Conservation (phyloP, 1,140 invertebrate genomes). For the Frieseomelitta varia region DNA sequence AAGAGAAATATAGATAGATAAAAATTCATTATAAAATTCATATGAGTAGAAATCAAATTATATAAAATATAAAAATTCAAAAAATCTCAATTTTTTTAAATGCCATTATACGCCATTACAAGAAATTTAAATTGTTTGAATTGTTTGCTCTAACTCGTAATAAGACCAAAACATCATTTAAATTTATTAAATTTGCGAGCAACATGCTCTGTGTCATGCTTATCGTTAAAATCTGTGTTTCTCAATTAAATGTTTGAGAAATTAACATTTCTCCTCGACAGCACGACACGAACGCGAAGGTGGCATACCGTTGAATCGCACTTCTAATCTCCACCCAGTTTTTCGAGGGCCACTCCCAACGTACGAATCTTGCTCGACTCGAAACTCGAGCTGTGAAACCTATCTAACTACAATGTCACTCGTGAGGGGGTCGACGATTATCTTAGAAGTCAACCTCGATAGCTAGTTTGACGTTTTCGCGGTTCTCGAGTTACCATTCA, state of each 20-base stretch:
- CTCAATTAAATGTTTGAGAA: neutral
- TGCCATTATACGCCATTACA: too few species aligned
- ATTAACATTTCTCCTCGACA: neutral
- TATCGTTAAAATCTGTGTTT: neutral
- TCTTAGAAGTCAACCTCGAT: neutral
- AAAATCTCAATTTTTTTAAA: neutral
- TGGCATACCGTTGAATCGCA: neutral
- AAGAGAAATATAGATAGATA: neutral
- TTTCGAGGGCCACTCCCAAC: conserved; percentile 12
- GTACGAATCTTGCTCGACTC: neutral
- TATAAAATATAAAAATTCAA: neutral
- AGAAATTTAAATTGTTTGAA: neutral
- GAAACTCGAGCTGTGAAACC: neutral
- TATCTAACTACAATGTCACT: neutral
- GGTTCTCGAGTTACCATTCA: conserved; percentile 53
- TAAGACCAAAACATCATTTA: neutral
- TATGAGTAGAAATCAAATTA: neutral
- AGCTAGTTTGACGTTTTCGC: conserved; percentile 1
- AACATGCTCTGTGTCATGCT: neutral
- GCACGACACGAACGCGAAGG: neutral
- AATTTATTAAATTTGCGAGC: neutral
- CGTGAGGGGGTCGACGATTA: neutral
- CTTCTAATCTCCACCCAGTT: conserved; percentile 10
- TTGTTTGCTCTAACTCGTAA: neutral
- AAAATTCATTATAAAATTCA: neutral